These are phyloP conservation scores for Lagria hirta DNA, from an alignment of 2,888 invertebrate genomes.

Conservation along the genomic window DNA sequence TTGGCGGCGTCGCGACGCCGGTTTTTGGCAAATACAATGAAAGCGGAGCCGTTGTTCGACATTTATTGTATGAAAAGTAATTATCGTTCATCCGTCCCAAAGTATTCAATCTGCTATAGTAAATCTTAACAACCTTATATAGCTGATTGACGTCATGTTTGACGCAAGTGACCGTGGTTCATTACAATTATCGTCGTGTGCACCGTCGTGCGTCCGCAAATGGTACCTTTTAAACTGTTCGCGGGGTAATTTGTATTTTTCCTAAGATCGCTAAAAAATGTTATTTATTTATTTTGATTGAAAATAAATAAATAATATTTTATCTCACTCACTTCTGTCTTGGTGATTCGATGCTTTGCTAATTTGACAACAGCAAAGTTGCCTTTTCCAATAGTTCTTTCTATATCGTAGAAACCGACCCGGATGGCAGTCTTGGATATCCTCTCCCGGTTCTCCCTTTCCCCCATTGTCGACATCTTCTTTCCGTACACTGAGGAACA, in stretches of 20 bases:
- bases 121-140: constrained; percentile 44
- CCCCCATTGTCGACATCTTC: constrained; percentile 43
- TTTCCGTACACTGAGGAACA: constrained; percentile 9
- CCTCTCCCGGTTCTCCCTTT: constrained; percentile 49
- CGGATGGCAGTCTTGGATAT: constrained; percentile 63
- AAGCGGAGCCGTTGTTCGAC: constrained; percentile 3
- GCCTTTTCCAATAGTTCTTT: constrained; percentile 96
- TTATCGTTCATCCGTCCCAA: constrained; percentile 24
- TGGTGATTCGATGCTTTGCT: constrained; percentile 96
- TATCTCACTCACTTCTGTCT: constrained; percentile 94
- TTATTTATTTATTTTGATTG: too few species aligned
- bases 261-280: too few species aligned
- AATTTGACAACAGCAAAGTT: constrained; percentile 99
- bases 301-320: too few species aligned
- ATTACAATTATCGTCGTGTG: constrained; percentile 10
- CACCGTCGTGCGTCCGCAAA: neutral
- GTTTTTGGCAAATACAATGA: neutral
- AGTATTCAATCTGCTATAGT: constrained; percentile 30
- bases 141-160: constrained; percentile 43
- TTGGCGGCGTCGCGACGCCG: neutral
- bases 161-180: constrained; percentile 37
- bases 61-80: constrained; percentile 8
- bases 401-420: constrained; percentile 97
- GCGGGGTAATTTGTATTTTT: constrained; percentile 6
- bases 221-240: constrained; percentile 14